Conservation (phyloP, 2,113 vertebrate species). For the Danionella cerebrum region DNA sequence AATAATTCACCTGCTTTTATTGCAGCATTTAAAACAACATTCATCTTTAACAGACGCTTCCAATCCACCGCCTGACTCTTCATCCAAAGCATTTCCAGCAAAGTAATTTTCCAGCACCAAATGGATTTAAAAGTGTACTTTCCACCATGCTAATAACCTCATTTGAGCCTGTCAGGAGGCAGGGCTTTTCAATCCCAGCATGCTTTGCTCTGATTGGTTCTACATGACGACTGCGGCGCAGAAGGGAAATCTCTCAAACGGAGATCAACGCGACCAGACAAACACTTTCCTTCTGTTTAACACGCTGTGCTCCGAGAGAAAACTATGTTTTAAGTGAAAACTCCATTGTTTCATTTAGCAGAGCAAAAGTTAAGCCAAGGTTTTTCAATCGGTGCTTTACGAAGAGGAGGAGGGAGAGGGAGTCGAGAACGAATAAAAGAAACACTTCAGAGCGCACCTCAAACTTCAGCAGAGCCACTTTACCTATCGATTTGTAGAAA, state of each 20-base stretch:
- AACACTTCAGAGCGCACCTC: too few relatives aligned
- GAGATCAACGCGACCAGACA: not conserved
- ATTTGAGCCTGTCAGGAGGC: conserved; percentile 44
- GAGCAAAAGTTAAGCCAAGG: too few relatives aligned
- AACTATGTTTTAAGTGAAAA: not conserved
- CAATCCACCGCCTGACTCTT: conserved; percentile 45
- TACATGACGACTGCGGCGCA: conserved; percentile 48
- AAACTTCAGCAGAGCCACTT: too few relatives aligned
- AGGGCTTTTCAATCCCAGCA: conserved; percentile 51
- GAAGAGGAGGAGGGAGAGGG: too few relatives aligned
- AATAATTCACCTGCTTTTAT: not conserved
- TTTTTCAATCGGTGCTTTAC: too few relatives aligned
- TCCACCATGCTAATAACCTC: conserved; percentile 60
- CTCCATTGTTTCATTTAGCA: not conserved
- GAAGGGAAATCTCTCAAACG: conserved; percentile 3
- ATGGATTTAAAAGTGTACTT: conserved; percentile 57
- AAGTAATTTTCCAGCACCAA: conserved; percentile 58
- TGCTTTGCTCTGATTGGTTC: conserved; percentile 61
- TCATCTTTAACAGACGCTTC: not conserved
- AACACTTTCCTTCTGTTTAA: not conserved
- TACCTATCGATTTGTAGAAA: too few relatives aligned
- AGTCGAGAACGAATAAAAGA: too few relatives aligned
- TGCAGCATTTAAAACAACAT: not conserved
- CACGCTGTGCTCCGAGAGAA: not conserved
- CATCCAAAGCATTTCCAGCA: conserved; percentile 49